Percentiles rank a stretch among this genome's conserved stretches.
Conservation (phyloP, 1,140 invertebrate genomes). For the Campoletis sonorensis region DNA sequence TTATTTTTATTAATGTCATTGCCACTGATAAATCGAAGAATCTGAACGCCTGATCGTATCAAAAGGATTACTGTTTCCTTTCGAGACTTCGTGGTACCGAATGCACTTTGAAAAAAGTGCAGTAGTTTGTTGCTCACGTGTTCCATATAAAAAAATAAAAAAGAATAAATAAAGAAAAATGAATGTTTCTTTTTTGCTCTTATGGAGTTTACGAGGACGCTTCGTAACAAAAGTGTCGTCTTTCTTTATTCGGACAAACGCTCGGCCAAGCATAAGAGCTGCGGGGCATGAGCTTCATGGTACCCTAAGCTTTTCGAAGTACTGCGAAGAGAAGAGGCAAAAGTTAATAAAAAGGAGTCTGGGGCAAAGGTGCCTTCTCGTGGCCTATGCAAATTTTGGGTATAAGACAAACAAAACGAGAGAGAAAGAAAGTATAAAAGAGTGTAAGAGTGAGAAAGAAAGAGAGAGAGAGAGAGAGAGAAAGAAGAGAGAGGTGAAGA, state of each 20-base stretch:
- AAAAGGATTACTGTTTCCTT: neutral
- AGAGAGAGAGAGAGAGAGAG: neutral
- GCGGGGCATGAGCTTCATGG: neutral
- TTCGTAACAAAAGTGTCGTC: neutral
- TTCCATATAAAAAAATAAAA: no score
- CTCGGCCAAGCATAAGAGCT: neutral
- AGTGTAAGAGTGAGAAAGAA: neutral
- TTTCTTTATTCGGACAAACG: neutral
- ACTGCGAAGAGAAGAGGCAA: constrained; percentile 6
- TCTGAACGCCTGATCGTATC: no score
- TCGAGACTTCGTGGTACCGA: constrained; percentile 11
- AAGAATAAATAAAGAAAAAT: neutral
- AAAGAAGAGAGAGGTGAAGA: neutral
- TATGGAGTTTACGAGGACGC: no score
- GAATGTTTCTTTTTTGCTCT: neutral
- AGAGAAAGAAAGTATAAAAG: neutral
- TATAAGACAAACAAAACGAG: constrained; percentile 38
- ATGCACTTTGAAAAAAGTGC: constrained; percentile 3
- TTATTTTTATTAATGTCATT: no score
- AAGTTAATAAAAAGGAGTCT: constrained; percentile 32
- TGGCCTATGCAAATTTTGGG: constrained; percentile 72
- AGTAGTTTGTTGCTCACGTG: constrained; percentile 14
- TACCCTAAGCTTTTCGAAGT: constrained; percentile 20
- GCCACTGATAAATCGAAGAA: no score
- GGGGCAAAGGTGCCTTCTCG: constrained; percentile 9